phyloP scores from a whole-genome alignment of 2,888 invertebrate species.

The Eilema sororculum region DNA sequence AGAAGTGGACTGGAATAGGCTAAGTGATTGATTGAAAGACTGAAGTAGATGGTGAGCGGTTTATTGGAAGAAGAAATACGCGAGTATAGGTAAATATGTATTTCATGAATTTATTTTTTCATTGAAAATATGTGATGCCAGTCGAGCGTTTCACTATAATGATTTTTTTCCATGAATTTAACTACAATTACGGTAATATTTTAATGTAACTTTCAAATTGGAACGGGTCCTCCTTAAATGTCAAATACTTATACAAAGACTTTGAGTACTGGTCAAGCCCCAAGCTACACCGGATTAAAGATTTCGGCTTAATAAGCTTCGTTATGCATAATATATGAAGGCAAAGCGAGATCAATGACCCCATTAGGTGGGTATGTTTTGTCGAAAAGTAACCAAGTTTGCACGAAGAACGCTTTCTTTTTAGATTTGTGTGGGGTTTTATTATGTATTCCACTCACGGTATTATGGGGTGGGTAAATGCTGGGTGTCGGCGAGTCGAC shows the following conservation, averaged over 20 bases:
- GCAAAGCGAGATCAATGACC: background rate
- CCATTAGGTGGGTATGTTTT: conserved; percentile 5
- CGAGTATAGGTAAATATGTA: too few relatives aligned
- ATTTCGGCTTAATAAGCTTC: background rate
- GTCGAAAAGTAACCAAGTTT: conserved; percentile 29
- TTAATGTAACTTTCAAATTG: background rate
- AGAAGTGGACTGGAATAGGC: too few relatives aligned
- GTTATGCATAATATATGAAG: background rate
- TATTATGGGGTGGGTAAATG: conserved; percentile 22
- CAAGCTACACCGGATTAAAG: background rate
- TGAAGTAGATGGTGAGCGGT: too few relatives aligned
- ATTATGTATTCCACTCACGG: conserved; percentile 49
- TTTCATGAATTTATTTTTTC: too few relatives aligned
- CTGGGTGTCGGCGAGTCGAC: conserved; percentile 22
- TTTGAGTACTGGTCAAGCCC: background rate
- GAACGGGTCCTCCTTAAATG: background rate
- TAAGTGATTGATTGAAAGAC: too few relatives aligned
- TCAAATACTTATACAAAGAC: background rate
- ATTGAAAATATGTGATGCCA: too few relatives aligned
- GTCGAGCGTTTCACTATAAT: background rate
- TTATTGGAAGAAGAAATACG: too few relatives aligned
- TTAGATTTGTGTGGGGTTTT: conserved; percentile 33
- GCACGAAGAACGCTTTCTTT: conserved; percentile 28
- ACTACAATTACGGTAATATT: background rate
- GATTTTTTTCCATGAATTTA: background rate